phyloP scores from a whole-genome alignment of 1,140 invertebrate species.

The Heliconius melpomene region DNA sequence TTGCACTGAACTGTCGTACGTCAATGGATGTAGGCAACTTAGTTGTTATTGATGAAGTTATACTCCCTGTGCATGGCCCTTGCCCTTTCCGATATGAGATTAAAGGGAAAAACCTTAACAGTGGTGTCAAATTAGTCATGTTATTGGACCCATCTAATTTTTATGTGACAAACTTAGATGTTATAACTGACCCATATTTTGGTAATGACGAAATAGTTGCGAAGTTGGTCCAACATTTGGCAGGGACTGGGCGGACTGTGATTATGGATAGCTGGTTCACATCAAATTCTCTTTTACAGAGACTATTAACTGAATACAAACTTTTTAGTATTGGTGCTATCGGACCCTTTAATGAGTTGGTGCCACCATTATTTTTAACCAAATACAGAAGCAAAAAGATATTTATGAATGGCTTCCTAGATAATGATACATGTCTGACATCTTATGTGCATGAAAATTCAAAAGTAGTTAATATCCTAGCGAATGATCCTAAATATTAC shows the following conservation, averaged over 20 bases:
- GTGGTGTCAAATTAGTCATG: conserved; percentile 73
- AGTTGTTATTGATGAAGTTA: conserved; percentile 78
- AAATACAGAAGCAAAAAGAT: conserved; percentile 55
- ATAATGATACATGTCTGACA: conserved; percentile 56
- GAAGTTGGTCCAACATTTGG: conserved; percentile 69
- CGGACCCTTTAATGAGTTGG: conserved; percentile 57
- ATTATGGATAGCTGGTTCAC: conserved; percentile 71
- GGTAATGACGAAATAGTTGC: conserved; percentile 59
- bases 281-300: conserved; percentile 57
- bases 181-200: conserved; percentile 70
- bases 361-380: conserved; percentile 67
- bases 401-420: conserved; percentile 65
- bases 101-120: conserved; percentile 65
- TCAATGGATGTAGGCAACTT: conserved; percentile 65
- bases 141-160: conserved; percentile 74
- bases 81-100: conserved; percentile 80
- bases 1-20: conserved; percentile 77
- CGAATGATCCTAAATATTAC: conserved; percentile 64
- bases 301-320: conserved; percentile 61
- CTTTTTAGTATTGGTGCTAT: conserved; percentile 63
- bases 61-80: conserved; percentile 73
- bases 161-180: conserved; percentile 78
- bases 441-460: conserved; percentile 57
- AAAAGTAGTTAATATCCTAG: conserved; percentile 59
- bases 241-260: conserved; percentile 62